phyloP scores from a whole-genome alignment of 2,113 vertebrate genomes.

The Amazona guildingii region DNA sequence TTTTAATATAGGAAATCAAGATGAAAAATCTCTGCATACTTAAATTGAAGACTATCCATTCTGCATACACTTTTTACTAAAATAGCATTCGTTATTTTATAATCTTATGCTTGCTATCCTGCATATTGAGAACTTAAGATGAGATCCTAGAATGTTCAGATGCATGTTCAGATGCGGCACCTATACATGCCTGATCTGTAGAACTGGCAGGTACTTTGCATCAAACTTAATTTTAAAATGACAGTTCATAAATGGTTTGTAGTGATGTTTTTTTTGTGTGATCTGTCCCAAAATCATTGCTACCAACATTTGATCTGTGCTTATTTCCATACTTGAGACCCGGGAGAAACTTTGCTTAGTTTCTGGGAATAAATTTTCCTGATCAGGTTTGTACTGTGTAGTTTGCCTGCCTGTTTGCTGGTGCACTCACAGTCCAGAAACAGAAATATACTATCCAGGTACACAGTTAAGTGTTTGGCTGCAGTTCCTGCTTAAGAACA shows the following conservation, averaged over 20 bases:
- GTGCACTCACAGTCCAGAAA: neutral
- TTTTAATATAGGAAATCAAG: neutral
- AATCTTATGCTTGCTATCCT: neutral
- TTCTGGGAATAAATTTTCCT: neutral
- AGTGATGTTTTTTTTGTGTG: neutral
- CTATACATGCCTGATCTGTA: neutral
- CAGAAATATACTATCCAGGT: neutral
- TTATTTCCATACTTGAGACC: neutral
- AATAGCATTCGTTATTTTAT: neutral
- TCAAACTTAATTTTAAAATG: neutral
- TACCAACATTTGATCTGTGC: neutral
- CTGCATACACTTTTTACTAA: neutral
- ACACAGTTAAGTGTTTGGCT: neutral
- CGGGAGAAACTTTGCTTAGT: neutral
- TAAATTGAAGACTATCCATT: neutral
- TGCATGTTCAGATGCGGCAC: neutral
- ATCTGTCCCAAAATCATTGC: neutral
- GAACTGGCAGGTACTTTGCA: neutral
- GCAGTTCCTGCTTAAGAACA: neutral
- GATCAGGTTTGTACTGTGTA: neutral
- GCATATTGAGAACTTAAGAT: neutral
- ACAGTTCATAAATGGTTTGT: neutral
- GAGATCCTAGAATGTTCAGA: neutral
- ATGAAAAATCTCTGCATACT: neutral
- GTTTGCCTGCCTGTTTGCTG: neutral